Evolutionary conservation across 2,888 invertebrate genomes (phyloP).

Genomic region (Chloroclystis v-ata): DNA sequence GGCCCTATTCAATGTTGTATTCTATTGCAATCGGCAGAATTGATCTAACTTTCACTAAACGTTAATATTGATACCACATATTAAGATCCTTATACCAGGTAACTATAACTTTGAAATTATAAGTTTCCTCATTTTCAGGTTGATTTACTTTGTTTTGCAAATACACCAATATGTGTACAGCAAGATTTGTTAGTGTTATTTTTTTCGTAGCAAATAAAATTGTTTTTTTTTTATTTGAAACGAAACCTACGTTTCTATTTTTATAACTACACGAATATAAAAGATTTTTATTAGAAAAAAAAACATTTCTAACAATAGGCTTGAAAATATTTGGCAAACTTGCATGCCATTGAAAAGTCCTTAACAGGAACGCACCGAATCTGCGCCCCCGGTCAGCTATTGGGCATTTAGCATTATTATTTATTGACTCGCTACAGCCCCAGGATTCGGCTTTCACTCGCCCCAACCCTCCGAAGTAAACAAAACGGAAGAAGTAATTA

Average conservation of each 20-base stretch:
- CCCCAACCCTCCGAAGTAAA: slow-evolving; percentile 55
- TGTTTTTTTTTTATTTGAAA: too few relatives aligned
- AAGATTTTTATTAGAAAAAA: too few relatives aligned
- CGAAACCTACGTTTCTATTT: too few relatives aligned
- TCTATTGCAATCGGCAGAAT: slow-evolving; percentile 5
- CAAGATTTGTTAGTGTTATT: too few relatives aligned
- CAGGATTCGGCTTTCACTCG: slow-evolving; percentile 63
- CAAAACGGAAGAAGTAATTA: slow-evolving; percentile 76
- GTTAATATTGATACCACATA: too few relatives aligned
- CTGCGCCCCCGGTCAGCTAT: slow-evolving; percentile 56
- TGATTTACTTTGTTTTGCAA: too few relatives aligned
- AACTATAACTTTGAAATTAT: too few relatives aligned
- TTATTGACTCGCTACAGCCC: slow-evolving; percentile 65
- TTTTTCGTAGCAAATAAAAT: too few relatives aligned
- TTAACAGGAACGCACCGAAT: slow-evolving; percentile 31
- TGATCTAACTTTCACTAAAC: not conserved
- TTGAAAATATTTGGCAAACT: slow-evolving; percentile 1
- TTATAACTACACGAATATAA: too few relatives aligned
- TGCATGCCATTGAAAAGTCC: slow-evolving; percentile 19
- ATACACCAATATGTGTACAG: too few relatives aligned
- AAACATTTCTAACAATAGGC: not conserved
- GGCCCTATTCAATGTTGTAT: slow-evolving; percentile 28
- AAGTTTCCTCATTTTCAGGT: too few relatives aligned
- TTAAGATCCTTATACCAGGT: too few relatives aligned
- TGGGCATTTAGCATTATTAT: slow-evolving; percentile 73